Conservation (phyloP, 2,113 vertebrate genomes). For the Phrynocephalus versicolor region DNA sequence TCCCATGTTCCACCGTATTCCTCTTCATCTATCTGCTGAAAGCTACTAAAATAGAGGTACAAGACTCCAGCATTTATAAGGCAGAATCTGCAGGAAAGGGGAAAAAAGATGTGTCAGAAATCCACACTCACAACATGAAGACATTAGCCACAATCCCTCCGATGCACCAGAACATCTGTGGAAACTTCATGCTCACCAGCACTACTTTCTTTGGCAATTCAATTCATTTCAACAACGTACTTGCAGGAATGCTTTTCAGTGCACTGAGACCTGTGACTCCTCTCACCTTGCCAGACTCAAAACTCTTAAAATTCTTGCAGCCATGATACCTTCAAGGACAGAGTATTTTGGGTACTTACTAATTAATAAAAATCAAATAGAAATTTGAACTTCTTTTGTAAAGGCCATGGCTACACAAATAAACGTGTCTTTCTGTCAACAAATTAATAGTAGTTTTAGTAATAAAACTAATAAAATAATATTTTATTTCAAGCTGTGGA, state of each 20-base stretch:
- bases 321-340: background rate
- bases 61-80: slow-evolving; percentile 96
- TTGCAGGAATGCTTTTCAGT: background rate
- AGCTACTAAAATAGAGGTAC: slow-evolving; percentile 98
- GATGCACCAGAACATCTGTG: background rate
- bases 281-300: background rate
- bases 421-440: too few relatives aligned
- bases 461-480: too few relatives aligned
- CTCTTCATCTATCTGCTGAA: slow-evolving; percentile 97
- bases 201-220: too few relatives aligned
- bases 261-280: background rate
- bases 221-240: background rate
- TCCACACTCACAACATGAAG: background rate
- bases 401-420: too few relatives aligned
- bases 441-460: too few relatives aligned
- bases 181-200: background rate
- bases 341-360: background rate
- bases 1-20: slow-evolving; percentile 98
- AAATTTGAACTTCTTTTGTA: too few relatives aligned
- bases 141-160: background rate
- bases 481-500: too few relatives aligned
- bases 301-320: background rate
- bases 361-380: too few relatives aligned
- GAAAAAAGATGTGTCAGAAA: background rate
- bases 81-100: slow-evolving; percentile 86